phyloP scores from a whole-genome alignment of 64 coral and sea anemone species.

The Dendrophyllia cribrosa region DNA sequence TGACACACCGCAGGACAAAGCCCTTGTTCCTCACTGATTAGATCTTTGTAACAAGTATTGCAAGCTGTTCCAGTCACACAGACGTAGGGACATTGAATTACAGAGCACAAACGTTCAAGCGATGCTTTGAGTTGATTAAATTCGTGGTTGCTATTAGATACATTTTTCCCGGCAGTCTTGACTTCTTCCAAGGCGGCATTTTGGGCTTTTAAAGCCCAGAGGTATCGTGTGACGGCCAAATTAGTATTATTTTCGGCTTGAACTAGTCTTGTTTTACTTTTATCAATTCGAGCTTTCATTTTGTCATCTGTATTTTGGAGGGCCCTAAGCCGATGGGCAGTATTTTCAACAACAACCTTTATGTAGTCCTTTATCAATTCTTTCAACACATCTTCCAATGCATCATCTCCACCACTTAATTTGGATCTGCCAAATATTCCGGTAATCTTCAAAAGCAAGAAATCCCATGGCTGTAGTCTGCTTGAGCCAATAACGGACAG shows the following conservation, averaged over 20 bases:
- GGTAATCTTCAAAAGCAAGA: neutral
- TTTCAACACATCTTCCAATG: constrained; percentile 6
- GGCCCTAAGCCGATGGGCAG: neutral
- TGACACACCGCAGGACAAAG: constrained; percentile 46
- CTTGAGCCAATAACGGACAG: neutral
- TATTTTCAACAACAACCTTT: constrained; percentile 8
- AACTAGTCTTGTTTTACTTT: neutral
- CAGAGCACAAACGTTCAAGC: constrained; percentile 17
- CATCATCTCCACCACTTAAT: neutral
- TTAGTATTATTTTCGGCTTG: neutral
- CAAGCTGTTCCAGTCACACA: constrained; percentile 41
- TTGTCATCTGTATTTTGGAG: neutral
- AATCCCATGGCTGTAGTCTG: constrained; percentile 34
- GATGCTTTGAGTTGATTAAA: neutral
- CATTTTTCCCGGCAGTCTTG: neutral
- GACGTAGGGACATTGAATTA: constrained; percentile 17
- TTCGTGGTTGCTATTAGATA: neutral
- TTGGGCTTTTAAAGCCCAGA: neutral
- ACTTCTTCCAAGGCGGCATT: neutral
- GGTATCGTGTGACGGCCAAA: neutral
- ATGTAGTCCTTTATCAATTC: constrained; percentile 2
- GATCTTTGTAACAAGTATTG: constrained; percentile 35
- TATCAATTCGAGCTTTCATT: neutral
- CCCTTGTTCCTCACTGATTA: constrained; percentile 29
- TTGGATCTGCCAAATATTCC: constrained; percentile 2